These are phyloP conservation scores for Polydrusus tereticollis DNA, from an alignment of 2,888 invertebrate genomes.

Conservation along the genomic window DNA sequence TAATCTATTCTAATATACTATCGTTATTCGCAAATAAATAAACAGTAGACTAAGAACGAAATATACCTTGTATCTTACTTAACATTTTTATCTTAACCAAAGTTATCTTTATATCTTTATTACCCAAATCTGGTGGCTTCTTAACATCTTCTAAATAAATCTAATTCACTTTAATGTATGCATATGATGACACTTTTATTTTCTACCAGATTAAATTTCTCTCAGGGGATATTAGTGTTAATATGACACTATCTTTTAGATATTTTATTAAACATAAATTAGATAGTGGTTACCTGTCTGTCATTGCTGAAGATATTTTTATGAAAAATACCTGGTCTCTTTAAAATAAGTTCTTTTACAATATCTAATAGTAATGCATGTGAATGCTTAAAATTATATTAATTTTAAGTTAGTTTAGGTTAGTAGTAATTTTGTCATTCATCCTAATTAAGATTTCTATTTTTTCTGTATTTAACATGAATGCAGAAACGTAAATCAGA, in stretches of 20 bases:
- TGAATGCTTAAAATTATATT: too few species aligned
- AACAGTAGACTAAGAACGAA: too few species aligned
- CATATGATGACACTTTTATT: conserved; percentile 33
- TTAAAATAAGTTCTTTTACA: too few species aligned
- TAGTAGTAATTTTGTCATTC: too few species aligned
- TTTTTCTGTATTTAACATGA: not conserved
- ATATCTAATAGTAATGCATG: too few species aligned
- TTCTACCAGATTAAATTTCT: conserved; percentile 28
- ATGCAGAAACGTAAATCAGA: not conserved
- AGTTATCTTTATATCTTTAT: conserved; percentile 4
- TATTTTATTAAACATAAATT: conserved; percentile 23
- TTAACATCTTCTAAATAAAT: conserved; percentile 32
- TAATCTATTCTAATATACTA: too few species aligned
- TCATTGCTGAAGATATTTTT: too few species aligned
- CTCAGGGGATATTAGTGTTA: conserved; percentile 25
- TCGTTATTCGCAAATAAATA: too few species aligned
- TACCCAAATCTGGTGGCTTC: conserved; percentile 6
- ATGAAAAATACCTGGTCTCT: too few species aligned
- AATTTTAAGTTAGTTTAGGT: too few species aligned
- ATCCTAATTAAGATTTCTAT: too few species aligned
- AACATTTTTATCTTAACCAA: not conserved
- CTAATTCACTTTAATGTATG: conserved; percentile 28
- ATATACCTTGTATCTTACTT: not conserved
- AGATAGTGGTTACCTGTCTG: not conserved
- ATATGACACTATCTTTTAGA: conserved; percentile 33